phyloP scores from a whole-genome alignment of 2,113 vertebrate species.

The Perognathus longimembris region DNA sequence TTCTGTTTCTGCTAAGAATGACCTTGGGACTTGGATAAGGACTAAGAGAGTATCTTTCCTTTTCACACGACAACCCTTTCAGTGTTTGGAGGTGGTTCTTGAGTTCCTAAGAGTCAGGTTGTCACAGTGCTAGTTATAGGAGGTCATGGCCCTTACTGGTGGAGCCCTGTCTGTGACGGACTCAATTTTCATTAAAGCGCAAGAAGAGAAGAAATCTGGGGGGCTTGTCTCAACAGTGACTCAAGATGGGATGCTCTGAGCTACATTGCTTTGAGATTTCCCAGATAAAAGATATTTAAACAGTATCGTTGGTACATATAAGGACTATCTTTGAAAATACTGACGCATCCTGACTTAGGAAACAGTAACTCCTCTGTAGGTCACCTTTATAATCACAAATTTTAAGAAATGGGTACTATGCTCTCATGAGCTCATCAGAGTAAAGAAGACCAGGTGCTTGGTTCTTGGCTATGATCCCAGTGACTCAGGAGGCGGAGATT shows the following conservation, averaged over 20 bases:
- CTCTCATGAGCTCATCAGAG: no score
- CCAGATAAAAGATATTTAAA: not conserved
- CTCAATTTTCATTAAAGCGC: not conserved
- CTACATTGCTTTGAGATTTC: not conserved
- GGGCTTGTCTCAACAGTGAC: not conserved
- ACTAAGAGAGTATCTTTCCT: no score
- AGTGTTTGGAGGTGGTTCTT: not conserved
- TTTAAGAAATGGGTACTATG: no score
- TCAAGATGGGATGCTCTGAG: not conserved
- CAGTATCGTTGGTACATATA: not conserved
- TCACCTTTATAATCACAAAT: no score
- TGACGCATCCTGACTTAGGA: not conserved
- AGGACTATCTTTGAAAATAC: not conserved
- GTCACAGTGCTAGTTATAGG: not conserved
- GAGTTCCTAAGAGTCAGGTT: not conserved
- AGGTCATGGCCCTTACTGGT: no score
- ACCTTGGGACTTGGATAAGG: no score
- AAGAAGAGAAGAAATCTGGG: not conserved
- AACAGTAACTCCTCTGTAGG: no score
- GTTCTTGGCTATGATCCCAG: no score
- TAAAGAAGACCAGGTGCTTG: no score
- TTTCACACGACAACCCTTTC: not conserved
- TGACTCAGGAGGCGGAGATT: no score
- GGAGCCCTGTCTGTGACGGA: not conserved
- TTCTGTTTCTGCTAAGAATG: no score